phyloP scores from a whole-genome alignment of 2,888 invertebrate species.

The Cartodere bifasciata region DNA sequence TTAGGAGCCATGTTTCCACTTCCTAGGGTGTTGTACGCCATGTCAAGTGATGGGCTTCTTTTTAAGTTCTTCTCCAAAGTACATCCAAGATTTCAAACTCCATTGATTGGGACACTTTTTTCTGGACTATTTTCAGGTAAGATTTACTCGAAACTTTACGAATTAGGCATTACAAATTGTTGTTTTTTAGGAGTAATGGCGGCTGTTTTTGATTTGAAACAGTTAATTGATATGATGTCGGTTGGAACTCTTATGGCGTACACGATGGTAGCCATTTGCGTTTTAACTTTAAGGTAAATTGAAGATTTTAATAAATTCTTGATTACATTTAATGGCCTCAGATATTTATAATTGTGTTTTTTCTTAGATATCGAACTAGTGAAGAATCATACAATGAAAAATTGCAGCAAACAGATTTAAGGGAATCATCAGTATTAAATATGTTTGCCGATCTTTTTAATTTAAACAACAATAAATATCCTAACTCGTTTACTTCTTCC shows the following conservation, averaged over 20 bases:
- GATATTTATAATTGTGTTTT: neutral
- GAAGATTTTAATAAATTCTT: too few species aligned
- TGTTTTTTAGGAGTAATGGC: constrained; percentile 62
- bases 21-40: constrained; percentile 79
- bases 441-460: constrained; percentile 49
- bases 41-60: constrained; percentile 79
- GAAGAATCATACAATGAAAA: too few species aligned
- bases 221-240: constrained; percentile 93
- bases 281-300: constrained; percentile 67
- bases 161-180: constrained; percentile 1
- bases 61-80: constrained; percentile 61
- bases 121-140: constrained; percentile 65
- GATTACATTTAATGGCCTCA: neutral
- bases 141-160: constrained; percentile 11
- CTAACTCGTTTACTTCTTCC: constrained; percentile 48
- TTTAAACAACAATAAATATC: constrained; percentile 54
- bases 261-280: constrained; percentile 83
- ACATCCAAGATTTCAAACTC: constrained; percentile 63
- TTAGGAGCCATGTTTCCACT: constrained; percentile 82
- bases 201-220: constrained; percentile 75
- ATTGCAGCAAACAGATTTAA: constrained; percentile 2
- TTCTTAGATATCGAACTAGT: too few species aligned
- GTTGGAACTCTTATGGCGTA: constrained; percentile 85
- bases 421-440: constrained; percentile 9
- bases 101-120: constrained; percentile 60